Base-by-base conservation (phyloP, 2,888 invertebrate genomes). In the Megastigmus dorsalis region DNA sequence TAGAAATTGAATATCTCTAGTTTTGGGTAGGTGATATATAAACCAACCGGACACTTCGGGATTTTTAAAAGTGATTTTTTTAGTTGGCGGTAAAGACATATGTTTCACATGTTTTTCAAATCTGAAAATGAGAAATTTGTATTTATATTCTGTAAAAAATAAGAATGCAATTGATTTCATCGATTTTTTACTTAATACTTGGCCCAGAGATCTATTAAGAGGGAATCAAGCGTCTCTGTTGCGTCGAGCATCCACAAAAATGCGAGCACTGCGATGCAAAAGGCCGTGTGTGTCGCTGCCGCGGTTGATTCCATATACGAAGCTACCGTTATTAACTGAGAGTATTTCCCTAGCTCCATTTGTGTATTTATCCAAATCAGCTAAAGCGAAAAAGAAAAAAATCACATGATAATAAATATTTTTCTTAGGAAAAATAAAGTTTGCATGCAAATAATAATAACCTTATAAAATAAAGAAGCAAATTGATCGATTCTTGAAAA, bases 231-330 rank as follows among this genome's bases (percentile, higher is more conserved):
- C 0, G 84, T 83, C 76, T 88, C 88, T 0, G 88, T 88, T 0
- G 88, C 88, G 33, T 88, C 88, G 45, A 88, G 66, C 88, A 88
- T 88, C 88, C 88, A 88, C 1, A 86, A 79, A 28, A 88, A 86
- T 0, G 87, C 83, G 6, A 88, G 78, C 10, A 87, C 41, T 0
- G 88, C 82, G 33, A 85, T 76, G 62, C 86, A 86, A 70, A 82
- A 83, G 0, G 86, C 82, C 77, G 84, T 82, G 30, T 75, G 68
- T 3, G 65, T 69, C 7, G 77, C 72, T 0, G 86, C 85, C 15
- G 77, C 70, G 2, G 85, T 83, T 23, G 79, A 81, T 2, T 67
- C 77, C 83, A 88, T 82, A 68, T 84, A 87, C 33, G 79, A 55
- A 0, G 86, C 85, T 15, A 84, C 77, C 3, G 62, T 69, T 4